Evolutionary conservation across 2,113 vertebrate genomes (phyloP), one percentile per base, ranked within the genome.

Genomic region (Zeus faber): DNA sequence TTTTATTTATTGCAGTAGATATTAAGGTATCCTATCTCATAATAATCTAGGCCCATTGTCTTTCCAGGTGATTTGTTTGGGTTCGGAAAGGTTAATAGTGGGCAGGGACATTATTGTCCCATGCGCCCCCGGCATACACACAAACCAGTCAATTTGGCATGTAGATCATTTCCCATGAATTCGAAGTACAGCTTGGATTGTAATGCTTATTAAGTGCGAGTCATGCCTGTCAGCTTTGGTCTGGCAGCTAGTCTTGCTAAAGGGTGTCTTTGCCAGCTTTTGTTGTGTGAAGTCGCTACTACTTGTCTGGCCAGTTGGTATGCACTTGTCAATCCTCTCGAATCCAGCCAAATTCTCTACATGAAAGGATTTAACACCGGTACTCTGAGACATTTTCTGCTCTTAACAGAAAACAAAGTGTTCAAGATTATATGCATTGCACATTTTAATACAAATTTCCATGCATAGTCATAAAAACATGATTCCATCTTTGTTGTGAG

Each of bases 241-340:
- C 49, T 72, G 5, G 23, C 49, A 57, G 63, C 49, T 68, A 54
- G 29, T 66, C 51, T 47, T 52, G 48, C 24, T 70, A 22, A 62
- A 49, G 5, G 14, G 21, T 49, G 46, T 41, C 29, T 43, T 50
- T 44, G 51, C 62, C 68, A 67, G 55, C 41, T 45, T 62, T 49
- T 26, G 27, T 40, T 54, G 66, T 65, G 72, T 62, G 65, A 77
- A 67, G 67, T 67, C 67, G 58, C 54, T 59, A 65, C 66, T 61
- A 57, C 59, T 58, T 68, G 54, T 70, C 60, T 66, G 60, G 23
- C 60, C 43, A 65, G 51, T 79, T 47, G 20, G 7, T 53, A 47
- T 62, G 21, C 17, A 47, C 25, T 45, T 33, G 54, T 52, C 54
- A 14, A 23, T 58, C 39, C 14, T 54, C 22, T 6, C 10, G 29